Evolutionary conservation across 2,113 vertebrate genomes (phyloP).

Genomic region (Pomatostomus ruficeps): DNA sequence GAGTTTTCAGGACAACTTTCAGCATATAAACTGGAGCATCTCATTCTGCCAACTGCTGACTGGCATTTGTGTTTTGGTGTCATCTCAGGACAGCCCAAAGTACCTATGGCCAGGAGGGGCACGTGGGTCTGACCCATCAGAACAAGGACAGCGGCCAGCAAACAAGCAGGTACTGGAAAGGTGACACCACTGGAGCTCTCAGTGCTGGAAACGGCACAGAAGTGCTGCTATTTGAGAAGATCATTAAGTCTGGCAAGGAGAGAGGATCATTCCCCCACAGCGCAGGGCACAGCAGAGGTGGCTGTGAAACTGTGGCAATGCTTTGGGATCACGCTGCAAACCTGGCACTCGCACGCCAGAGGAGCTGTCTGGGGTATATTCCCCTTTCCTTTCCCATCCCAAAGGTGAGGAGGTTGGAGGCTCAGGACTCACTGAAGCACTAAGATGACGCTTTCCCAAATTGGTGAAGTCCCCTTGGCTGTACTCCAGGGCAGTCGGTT

Average conservation of each 20-base stretch:
- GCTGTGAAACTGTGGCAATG: not conserved
- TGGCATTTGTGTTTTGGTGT: not conserved
- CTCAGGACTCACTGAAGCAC: not conserved
- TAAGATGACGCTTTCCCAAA: not conserved
- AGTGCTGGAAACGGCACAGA: not conserved
- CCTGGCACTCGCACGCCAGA: not conserved
- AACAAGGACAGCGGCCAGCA: not conserved
- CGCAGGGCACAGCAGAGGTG: not conserved
- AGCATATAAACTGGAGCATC: not conserved
- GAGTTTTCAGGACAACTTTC: not conserved
- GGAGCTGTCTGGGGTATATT: not conserved
- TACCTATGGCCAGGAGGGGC: not conserved
- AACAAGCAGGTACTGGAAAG: constrained; percentile 4
- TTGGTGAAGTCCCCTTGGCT: not conserved
- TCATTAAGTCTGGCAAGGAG: not conserved
- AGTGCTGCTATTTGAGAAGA: constrained; percentile 9
- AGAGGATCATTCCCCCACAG: not conserved
- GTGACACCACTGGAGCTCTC: not conserved
- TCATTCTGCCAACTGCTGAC: not conserved
- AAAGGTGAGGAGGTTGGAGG: not conserved
- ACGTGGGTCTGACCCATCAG: not conserved
- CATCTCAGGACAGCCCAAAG: not conserved
- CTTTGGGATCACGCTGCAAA: not conserved
- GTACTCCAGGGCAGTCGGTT: not conserved
- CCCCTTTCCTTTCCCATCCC: not conserved